Conservation (phyloP, 2,113 vertebrate species). For the Capreolus pygargus region DNA sequence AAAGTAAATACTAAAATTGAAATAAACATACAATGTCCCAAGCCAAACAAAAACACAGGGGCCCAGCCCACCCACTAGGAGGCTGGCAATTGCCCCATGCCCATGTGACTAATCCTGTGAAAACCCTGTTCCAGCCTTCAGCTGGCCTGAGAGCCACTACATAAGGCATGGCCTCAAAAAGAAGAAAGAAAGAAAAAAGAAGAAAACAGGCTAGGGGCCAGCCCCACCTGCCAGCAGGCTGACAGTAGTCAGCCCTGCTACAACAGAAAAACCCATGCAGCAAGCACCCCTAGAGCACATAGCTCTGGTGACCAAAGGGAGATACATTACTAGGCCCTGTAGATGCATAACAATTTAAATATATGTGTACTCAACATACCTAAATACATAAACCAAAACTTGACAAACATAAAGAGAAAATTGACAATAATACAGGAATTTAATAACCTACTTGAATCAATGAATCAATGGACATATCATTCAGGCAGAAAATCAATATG, state of each 20-base stretch:
- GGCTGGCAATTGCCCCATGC: neutral
- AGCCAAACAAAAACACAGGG: neutral
- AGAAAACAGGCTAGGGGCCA: neutral
- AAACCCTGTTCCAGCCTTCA: neutral
- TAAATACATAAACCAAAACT: neutral
- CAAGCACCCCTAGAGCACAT: neutral
- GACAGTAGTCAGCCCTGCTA: neutral
- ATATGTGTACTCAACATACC: fast-evolving
- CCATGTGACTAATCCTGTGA: neutral
- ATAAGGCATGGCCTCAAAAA: neutral
- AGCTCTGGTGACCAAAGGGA: neutral
- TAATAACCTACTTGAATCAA: neutral
- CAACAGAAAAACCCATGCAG: neutral
- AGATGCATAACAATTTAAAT: neutral
- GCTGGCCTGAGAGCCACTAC: neutral
- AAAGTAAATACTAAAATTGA: neutral
- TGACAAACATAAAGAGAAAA: neutral
- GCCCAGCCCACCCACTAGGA: neutral
- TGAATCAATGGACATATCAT: neutral
- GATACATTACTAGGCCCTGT: neutral
- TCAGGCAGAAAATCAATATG: neutral
- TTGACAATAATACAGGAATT: neutral
- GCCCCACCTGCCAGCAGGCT: neutral
- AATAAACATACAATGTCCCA: neutral
- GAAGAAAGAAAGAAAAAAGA: neutral